phyloP scores from a whole-genome alignment of 2,113 vertebrate species.

The Bambusicola thoracicus region DNA sequence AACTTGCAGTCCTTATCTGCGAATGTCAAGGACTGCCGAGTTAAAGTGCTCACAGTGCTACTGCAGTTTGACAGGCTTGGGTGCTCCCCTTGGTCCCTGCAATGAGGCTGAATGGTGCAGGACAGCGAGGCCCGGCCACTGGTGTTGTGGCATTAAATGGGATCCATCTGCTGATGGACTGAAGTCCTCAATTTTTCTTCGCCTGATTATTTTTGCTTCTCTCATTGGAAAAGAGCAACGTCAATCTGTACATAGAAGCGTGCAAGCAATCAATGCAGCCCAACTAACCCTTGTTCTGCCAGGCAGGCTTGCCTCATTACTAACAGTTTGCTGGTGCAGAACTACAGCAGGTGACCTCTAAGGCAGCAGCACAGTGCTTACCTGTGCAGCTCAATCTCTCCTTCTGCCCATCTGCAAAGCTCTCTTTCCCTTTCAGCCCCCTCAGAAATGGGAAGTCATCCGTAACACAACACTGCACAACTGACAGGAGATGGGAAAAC shows the following conservation, averaged over 20 bases:
- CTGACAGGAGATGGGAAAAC: background rate
- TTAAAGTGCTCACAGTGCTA: constrained; percentile 24
- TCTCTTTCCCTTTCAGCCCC: background rate
- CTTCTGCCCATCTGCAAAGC: background rate
- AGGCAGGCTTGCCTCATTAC: background rate
- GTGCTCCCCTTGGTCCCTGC: background rate
- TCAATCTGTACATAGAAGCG: background rate
- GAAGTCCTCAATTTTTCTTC: background rate
- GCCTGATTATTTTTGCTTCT: background rate
- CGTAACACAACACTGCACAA: background rate
- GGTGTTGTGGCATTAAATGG: background rate
- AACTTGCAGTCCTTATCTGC: constrained; percentile 66
- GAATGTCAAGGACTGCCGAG: constrained; percentile 63
- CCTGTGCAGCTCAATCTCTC: background rate
- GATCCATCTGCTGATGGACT: background rate
- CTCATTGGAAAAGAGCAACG: background rate
- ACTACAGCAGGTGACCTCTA: background rate
- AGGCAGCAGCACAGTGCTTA: background rate
- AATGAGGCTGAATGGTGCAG: constrained; percentile 6
- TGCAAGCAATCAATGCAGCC: constrained; percentile 15
- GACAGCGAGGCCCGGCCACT: background rate
- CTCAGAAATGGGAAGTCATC: background rate
- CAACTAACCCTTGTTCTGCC: constrained; percentile 12
- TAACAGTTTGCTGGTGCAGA: background rate
- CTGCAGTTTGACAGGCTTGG: background rate